Conservation (phyloP, 2,888 invertebrate genomes). For the Chalcosyrphus nemorum region DNA sequence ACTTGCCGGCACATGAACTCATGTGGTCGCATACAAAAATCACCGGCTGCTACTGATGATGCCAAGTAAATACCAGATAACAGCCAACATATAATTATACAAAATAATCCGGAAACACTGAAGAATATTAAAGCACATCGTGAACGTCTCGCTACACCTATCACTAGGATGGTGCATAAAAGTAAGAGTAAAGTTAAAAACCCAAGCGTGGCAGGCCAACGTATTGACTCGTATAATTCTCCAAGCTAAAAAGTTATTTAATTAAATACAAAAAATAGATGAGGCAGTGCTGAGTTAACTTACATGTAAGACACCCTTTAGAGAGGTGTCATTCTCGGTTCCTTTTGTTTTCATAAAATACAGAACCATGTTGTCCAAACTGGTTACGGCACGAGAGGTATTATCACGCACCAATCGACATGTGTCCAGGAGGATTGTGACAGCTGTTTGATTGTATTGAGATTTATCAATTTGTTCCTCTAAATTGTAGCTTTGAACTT, state of each 20-base stretch:
- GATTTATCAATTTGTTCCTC: conserved; percentile 90
- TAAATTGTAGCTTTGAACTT: conserved; percentile 87
- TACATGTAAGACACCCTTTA: conserved; percentile 80
- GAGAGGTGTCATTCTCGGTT: conserved; percentile 80
- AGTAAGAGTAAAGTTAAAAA: conserved; percentile 80
- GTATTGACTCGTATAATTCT: conserved; percentile 81
- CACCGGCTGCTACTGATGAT: conserved; percentile 91
- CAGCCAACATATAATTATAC: conserved; percentile 88
- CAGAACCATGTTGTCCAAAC: conserved; percentile 81
- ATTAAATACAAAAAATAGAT: conserved; percentile 1
- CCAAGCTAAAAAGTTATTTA: conserved; percentile 76
- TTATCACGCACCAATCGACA: conserved; percentile 88
- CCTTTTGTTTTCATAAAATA: conserved; percentile 82
- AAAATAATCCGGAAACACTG: conserved; percentile 89
- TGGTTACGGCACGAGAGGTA: conserved; percentile 87
- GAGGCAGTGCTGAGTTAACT: conserved; percentile 57
- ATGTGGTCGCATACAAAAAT: conserved; percentile 93
- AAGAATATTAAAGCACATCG: conserved; percentile 95
- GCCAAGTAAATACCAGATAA: conserved; percentile 93
- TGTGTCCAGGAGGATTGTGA: conserved; percentile 87
- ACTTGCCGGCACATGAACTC: conserved; percentile 82
- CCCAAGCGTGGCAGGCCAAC: conserved; percentile 82
- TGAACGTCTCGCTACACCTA: conserved; percentile 84
- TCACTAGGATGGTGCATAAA: conserved; percentile 81
- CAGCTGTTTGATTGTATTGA: conserved; percentile 90